Base-by-base conservation (phyloP, 2,797 vertebrate genomes). In the Poecile montanus region DNA sequence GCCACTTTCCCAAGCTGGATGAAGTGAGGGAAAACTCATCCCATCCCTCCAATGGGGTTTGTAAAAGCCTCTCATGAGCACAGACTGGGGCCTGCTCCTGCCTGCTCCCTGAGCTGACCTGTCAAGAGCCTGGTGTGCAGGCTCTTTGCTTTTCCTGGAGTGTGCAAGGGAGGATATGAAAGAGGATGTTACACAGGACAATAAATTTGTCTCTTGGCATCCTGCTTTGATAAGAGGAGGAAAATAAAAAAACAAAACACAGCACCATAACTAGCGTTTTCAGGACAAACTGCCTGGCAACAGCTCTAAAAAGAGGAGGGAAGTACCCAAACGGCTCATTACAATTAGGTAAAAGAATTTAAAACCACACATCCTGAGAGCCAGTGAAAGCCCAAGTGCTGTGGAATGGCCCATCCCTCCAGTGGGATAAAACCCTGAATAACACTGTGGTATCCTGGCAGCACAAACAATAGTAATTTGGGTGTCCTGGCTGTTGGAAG, bases 101-200 rank as follows among this genome's bases (percentile, higher is more conserved):
- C 78, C 70, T 88, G 83, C 58, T 92, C 16, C 0, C 62, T 85
- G 47, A 75, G 67, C 40, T 4, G 13, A 61, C 58, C 85, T 68
- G 42, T 22, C 2, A 3, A 61, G 34, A 25, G 22, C 18, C 32
- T 66, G 72, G 13, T 73, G 70, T 74, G 66, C 36, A 6, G 77
- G 68, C 51, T 63, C 65, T 84, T 76, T 38, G 23, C 58, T 62
- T 82, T 90, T 89, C 82, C 82, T 51, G 21, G 38, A 93, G 45
- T 11, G 16, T 88, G 85, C 73, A 94, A 92, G 80, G 84, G 66
- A 96, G 88, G 94, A 95, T 89, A 38, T 56, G 73, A 88, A 72
- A 91, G 86, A 91, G 91, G 93, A 95, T 91, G 74, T 94, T 83
- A 90, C 91, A 89, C 61, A 73, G 90, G 48, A 79, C 66, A 88